Base-by-base conservation (phyloP, 2,113 vertebrate species). In the Muntiacus reevesi region DNA sequence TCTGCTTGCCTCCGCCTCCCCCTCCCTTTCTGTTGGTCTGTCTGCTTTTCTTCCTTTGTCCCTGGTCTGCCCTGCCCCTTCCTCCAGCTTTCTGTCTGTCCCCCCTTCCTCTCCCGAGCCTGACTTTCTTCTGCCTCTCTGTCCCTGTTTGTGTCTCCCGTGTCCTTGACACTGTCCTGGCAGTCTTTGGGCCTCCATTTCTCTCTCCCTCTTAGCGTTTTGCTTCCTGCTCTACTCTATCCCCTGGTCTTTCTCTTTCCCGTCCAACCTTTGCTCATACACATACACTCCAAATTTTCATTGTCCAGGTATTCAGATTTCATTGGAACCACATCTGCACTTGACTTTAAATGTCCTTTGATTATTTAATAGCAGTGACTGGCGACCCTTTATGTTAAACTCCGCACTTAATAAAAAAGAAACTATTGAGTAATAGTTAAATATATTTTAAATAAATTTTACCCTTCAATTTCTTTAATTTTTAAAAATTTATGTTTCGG, bases 361-460 rank as follows among this genome's bases (percentile, higher is more conserved):
- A 10, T 82, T 96, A 59, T 55, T 96, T 85, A 84, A 50, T 87
- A 92, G 59, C 16, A 88, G 40, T 86, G 94, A 76, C 21, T 94
- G 47, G 6, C 79, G 84, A 3, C 30, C 84, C 95, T 95, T 96
- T 84, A 79, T 94, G 52, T 95, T 92, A 95, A 96, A 91, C n/a
- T 12, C 16, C 86, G 23, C 36, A 57, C 28, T 91, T 97, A 92
- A 5, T 88, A 54, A 83, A 96, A 88, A 95, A 92, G 14, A 93
- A 57, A 74, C 23, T 92, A 40, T 27, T 92, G 52, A 57, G 6
- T 96, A 76, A 82, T 50, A 96, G 60, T 94, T 86, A 57, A 92
- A 45, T 95, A 21, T 91, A 50, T 91, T 93, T 97, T 67, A 79
- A 96, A 87, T 50, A 74, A 23, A 40, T 81, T 96, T 95, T 96